A percentile compares a stretch with the other conserved stretches of the same genome.
phyloP scores from a whole-genome alignment of 64 coral and sea anemone genomes.

The Actinia equina region DNA sequence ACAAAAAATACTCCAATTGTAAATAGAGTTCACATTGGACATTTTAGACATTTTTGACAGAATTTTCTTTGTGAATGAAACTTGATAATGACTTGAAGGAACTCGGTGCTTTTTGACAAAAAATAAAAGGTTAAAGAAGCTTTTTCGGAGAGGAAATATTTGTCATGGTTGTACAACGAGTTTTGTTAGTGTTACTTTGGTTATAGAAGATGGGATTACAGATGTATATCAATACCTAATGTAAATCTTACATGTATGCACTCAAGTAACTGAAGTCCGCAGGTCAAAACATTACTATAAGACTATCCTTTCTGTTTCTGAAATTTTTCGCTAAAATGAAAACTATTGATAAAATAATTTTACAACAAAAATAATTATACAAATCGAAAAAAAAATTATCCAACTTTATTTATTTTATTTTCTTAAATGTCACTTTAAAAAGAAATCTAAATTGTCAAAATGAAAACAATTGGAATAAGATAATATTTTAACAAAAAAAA shows the following conservation, averaged over 20 bases:
- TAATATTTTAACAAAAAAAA: too few relatives aligned
- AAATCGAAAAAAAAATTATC: too few relatives aligned
- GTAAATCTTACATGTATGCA: not conserved
- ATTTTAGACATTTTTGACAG: not conserved
- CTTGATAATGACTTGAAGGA: not conserved
- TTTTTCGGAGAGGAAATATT: constrained; percentile 3
- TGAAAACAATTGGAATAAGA: too few relatives aligned
- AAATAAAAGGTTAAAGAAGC: not conserved
- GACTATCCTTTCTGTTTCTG: too few relatives aligned
- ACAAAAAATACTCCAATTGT: not conserved
- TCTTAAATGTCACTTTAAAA: too few relatives aligned
- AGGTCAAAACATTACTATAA: too few relatives aligned
- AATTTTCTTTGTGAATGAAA: constrained; percentile 3
- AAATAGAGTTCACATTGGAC: not conserved
- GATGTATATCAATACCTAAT: not conserved
- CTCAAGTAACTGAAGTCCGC: too few relatives aligned
- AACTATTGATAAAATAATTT: too few relatives aligned
- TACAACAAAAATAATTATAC: too few relatives aligned
- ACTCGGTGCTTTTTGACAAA: not conserved
- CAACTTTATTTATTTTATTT: too few relatives aligned
- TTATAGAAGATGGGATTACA: not conserved
- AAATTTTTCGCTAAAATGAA: too few relatives aligned
- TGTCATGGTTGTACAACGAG: not conserved
- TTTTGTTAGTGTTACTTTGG: not conserved
- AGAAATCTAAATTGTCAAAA: too few relatives aligned